Percentiles rank a stretch among this genome's conserved stretches.
Evolutionary conservation across 2,797 vertebrate species (phyloP).

Genomic region (Melanotaenia parkinsoni): DNA sequence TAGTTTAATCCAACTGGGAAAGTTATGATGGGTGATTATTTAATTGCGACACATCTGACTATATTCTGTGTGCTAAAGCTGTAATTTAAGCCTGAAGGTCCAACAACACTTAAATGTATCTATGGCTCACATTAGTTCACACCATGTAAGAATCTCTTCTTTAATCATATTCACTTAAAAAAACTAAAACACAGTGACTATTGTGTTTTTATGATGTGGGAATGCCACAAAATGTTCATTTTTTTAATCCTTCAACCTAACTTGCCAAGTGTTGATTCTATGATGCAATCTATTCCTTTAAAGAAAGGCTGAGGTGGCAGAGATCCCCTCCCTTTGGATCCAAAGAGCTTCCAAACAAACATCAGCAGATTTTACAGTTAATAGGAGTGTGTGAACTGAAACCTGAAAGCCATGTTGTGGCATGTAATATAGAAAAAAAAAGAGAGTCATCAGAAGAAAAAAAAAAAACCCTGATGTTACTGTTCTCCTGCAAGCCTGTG

Average conservation of each 20-base stretch:
- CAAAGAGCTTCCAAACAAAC: not conserved
- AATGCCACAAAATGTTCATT: not conserved
- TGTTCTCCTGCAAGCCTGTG: constrained; percentile 36
- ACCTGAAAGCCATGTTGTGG: not conserved
- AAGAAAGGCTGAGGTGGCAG: not conserved
- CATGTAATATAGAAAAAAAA: constrained; percentile 1
- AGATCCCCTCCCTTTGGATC: not conserved
- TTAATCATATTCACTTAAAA: constrained; percentile 6
- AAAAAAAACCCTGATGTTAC: not conserved
- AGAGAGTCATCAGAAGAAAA: not conserved
- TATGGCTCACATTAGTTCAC: too few species aligned
- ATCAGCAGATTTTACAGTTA: constrained; percentile 3
- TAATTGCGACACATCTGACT: too few species aligned
- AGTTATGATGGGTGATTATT: too few species aligned
- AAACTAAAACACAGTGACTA: too few species aligned
- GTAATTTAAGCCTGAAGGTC: too few species aligned
- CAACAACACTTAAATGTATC: too few species aligned
- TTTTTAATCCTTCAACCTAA: not conserved
- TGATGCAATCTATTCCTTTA: not conserved
- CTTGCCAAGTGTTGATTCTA: constrained; percentile 1
- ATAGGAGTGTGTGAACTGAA: constrained; percentile 23
- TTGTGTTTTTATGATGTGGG: not conserved
- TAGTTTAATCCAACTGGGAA: too few species aligned
- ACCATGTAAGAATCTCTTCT: not conserved
- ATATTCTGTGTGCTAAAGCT: too few species aligned